A percentile compares a stretch with the other conserved stretches of the same genome.
Conservation (phyloP, 2,113 vertebrate species). For the Anser brachyrhynchus region DNA sequence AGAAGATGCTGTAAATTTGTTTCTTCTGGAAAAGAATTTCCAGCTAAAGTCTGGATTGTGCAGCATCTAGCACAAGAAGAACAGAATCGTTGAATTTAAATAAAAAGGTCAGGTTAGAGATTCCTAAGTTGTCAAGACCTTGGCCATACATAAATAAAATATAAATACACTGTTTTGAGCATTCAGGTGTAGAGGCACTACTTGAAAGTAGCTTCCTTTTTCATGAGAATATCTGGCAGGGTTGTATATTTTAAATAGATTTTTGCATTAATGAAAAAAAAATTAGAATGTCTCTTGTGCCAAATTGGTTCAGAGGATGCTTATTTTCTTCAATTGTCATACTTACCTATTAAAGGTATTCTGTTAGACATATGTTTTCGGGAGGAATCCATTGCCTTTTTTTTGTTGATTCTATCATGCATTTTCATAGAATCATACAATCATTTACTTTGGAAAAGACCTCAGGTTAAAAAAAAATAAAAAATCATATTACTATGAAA, state of each 20-base stretch:
- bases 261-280: slow-evolving; percentile 12
- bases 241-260: neutral
- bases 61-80: neutral
- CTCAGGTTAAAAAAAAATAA: no score
- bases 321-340: neutral
- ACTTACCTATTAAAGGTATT: slow-evolving; percentile 7
- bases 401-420: neutral
- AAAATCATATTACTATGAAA: neutral
- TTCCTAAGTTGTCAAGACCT: neutral
- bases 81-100: neutral
- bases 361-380: neutral
- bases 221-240: neutral
- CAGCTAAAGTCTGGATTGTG: neutral
- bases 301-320: neutral
- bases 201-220: slow-evolving; percentile 33
- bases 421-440: neutral
- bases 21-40: neutral
- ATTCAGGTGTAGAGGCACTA: neutral
- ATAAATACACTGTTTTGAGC: neutral
- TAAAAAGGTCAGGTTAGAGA: neutral
- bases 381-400: neutral
- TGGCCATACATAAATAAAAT: neutral
- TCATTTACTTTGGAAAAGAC: no score
- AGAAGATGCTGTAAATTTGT: neutral
- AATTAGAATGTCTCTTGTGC: neutral